Evolutionary conservation across 2,888 invertebrate species (phyloP), one percentile per base, ranked within the genome.

Genomic region (Pimpla rufipes): DNA sequence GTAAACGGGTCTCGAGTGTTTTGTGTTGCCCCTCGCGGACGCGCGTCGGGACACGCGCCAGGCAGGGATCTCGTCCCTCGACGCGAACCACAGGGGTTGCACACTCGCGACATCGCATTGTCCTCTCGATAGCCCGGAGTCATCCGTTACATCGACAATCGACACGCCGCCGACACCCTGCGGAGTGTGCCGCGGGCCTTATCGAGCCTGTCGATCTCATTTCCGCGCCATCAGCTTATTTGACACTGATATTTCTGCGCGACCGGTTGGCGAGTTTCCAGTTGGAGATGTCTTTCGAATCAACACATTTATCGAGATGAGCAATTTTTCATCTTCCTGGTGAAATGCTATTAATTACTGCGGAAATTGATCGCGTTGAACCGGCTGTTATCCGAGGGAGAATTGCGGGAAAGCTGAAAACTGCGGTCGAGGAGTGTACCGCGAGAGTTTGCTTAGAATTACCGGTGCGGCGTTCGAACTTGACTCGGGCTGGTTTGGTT

Each of bases 31-130:
- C 71, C 64, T 75, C 11, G 76, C 29, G 29, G 5, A 29, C 29
- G 29, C 29, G 29, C 79, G 29, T 76, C 37, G 75, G 73, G 68
- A 74, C 68, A 89, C 85, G 84, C 81, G 83, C 71, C 85, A 52
- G 29, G 76, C 85, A 52, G 29, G 76, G 76, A 83, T 85, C 80
- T 85, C 85, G 68, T 81, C 62, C 78, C 66, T 78, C 71, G 68
- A 77, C 78, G 70, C 29, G 73, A 76, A 83, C 50, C 85, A 78
- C 66, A 57, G 78, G 55, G 52, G 76, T 79, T 5, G 76, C 86
- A 71, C 77, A 85, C 85, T 86, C 83, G n/a, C n/a, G 83, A 83
- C 83, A 84, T 85, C 79, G 59, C 70, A 83, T 85, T 86, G 86
- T 88, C 81, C 8, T 83, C 84, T 74, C 66, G 13, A 55, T 68